A percentile compares a stretch with the other conserved stretches of the same genome.
phyloP scores from a whole-genome alignment of 2,888 invertebrate species.

The Lasioglossum figueresi region DNA sequence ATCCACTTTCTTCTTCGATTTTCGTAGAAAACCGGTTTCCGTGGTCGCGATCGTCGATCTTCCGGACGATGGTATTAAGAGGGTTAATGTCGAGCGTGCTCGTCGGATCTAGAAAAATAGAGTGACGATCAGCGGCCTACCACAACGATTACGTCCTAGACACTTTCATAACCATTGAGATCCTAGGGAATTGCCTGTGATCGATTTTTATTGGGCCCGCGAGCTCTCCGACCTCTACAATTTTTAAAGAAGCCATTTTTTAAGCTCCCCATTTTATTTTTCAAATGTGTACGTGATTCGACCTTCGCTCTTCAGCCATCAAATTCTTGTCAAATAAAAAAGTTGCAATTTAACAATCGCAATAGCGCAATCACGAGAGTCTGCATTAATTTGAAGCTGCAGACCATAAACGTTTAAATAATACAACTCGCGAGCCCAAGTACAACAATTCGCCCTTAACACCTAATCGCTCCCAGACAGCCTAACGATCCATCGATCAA shows the following conservation, averaged over 20 bases:
- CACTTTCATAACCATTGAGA: conserved; percentile 53
- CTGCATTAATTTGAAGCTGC: too few relatives aligned
- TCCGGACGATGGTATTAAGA: conserved; percentile 1
- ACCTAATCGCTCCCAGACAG: background rate
- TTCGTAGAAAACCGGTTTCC: background rate
- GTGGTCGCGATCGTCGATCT: background rate
- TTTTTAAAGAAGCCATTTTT: background rate
- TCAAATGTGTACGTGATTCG: background rate
- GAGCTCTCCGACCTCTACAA: background rate
- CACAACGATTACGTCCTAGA: conserved; percentile 53
- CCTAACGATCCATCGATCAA: conserved; percentile 1
- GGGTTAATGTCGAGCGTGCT: conserved; percentile 36
- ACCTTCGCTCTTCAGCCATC: background rate
- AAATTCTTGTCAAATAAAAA: too few relatives aligned
- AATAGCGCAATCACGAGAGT: too few relatives aligned
- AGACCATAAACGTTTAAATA: too few relatives aligned
- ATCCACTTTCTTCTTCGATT: background rate
- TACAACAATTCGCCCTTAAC: background rate
- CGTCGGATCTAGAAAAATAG: conserved; percentile 60
- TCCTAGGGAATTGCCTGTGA: conserved; percentile 37
- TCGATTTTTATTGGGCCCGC: background rate
- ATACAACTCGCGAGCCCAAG: background rate
- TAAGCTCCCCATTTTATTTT: background rate
- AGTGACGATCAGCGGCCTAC: conserved; percentile 52
- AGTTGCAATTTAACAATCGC: too few relatives aligned